Conservation (phyloP, 2,113 vertebrate genomes). For the Callospermophilus lateralis region DNA sequence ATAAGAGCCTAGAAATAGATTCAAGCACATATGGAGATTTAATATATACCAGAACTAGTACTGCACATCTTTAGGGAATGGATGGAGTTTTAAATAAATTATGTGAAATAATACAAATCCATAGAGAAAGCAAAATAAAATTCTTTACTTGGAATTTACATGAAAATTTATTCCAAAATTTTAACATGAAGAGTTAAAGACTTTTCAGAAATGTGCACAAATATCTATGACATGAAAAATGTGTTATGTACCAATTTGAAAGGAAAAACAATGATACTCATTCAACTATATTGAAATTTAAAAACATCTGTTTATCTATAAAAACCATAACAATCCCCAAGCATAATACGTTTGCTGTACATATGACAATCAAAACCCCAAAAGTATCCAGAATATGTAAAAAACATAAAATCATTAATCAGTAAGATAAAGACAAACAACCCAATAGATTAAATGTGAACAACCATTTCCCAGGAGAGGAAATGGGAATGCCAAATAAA, state of each 20-base stretch:
- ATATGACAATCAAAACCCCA: neutral
- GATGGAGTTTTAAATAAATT: neutral
- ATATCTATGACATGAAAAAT: neutral
- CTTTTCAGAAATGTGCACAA: neutral
- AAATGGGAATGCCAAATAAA: slow-evolving; percentile 8
- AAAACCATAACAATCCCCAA: neutral
- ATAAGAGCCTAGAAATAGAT: neutral
- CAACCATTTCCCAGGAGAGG: neutral
- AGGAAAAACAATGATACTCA: neutral
- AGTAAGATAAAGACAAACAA: slow-evolving; percentile 21
- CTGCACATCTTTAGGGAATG: neutral
- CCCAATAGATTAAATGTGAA: neutral
- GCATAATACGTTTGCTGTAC: neutral
- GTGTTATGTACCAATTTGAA: neutral
- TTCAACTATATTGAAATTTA: neutral
- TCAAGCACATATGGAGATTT: neutral
- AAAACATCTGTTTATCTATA: slow-evolving; percentile 23
- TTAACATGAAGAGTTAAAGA: neutral
- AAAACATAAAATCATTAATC: neutral
- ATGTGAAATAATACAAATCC: neutral
- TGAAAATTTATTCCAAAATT: neutral
- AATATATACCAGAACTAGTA: neutral
- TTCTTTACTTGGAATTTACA: neutral
- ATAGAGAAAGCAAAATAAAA: neutral
- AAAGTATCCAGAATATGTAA: neutral